Evolutionary conservation across 2,888 invertebrate species (phyloP).

Genomic region (Hyalella azteca): DNA sequence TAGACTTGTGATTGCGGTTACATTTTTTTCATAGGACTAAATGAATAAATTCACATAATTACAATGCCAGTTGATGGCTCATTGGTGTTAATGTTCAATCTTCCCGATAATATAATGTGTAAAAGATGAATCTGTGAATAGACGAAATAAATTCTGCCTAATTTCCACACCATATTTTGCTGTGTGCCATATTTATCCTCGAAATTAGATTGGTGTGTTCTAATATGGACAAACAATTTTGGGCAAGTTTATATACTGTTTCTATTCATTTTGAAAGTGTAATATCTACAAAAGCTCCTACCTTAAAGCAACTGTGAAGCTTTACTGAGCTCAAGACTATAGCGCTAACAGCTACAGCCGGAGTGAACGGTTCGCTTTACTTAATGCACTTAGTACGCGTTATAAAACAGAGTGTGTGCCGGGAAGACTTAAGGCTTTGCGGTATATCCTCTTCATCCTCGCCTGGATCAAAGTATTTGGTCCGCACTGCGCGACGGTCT

Average conservation of each 20-base stretch:
- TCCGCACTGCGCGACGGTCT: too few relatives aligned
- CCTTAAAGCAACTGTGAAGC: not conserved
- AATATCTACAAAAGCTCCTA: too few relatives aligned
- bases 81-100: too few relatives aligned
- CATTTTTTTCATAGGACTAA: not conserved
- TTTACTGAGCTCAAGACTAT: not conserved
- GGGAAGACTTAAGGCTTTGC: not conserved
- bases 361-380: not conserved
- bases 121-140: too few relatives aligned
- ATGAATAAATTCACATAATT: not conserved
- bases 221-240: too few relatives aligned
- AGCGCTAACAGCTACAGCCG: not conserved
- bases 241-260: not conserved
- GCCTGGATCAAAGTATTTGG: conserved; percentile 12
- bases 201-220: too few relatives aligned
- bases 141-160: too few relatives aligned
- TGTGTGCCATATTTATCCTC: not conserved
- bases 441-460: conserved; percentile 6
- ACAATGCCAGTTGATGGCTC: too few relatives aligned
- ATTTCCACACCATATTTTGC: too few relatives aligned
- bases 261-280: not conserved
- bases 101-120: too few relatives aligned
- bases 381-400: not conserved
- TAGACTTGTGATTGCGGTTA: not conserved
- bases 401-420: not conserved